Conservation (phyloP, 2,797 vertebrate species). For the Simalia tracyae region DNA sequence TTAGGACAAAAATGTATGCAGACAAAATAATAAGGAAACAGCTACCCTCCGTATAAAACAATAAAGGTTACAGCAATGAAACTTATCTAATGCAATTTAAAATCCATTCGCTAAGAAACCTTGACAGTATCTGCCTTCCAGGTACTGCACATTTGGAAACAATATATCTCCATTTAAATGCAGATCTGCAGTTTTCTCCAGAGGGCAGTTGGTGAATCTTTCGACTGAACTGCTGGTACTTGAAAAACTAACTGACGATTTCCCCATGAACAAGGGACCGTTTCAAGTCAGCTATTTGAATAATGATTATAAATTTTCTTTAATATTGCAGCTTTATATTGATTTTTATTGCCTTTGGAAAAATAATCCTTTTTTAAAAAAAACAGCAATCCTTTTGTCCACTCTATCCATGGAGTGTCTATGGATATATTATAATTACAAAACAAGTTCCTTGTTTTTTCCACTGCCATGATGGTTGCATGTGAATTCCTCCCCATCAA, state of each 20-base stretch:
- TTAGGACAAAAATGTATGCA: constrained; percentile 53
- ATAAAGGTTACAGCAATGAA: constrained; percentile 56
- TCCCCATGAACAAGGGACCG: constrained; percentile 69
- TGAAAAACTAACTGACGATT: constrained; percentile 75
- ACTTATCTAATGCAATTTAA: constrained; percentile 68
- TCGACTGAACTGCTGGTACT: constrained; percentile 69
- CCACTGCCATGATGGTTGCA: constrained; percentile 52
- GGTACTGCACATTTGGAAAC: constrained; percentile 73
- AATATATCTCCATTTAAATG: constrained; percentile 78
- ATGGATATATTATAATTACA: constrained; percentile 38
- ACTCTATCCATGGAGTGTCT: constrained; percentile 10
- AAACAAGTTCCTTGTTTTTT: constrained; percentile 62
- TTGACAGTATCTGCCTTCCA: constrained; percentile 76
- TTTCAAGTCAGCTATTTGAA: constrained; percentile 71
- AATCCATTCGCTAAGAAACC: constrained; percentile 69
- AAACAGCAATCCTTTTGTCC: constrained; percentile 32
- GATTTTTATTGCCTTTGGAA: constrained; percentile 64
- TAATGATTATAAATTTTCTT: constrained; percentile 66
- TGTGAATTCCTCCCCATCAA: constrained; percentile 50
- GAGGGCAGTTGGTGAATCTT: constrained; percentile 76
- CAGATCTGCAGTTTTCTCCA: constrained; percentile 78
- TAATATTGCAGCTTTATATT: constrained; percentile 68
- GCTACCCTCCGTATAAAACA: constrained; percentile 33
- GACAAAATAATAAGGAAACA: constrained; percentile 58
- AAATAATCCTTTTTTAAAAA: constrained; percentile 39